Evolutionary conservation across 1,140 invertebrate genomes (phyloP).

Genomic region (Calliphora vicina): DNA sequence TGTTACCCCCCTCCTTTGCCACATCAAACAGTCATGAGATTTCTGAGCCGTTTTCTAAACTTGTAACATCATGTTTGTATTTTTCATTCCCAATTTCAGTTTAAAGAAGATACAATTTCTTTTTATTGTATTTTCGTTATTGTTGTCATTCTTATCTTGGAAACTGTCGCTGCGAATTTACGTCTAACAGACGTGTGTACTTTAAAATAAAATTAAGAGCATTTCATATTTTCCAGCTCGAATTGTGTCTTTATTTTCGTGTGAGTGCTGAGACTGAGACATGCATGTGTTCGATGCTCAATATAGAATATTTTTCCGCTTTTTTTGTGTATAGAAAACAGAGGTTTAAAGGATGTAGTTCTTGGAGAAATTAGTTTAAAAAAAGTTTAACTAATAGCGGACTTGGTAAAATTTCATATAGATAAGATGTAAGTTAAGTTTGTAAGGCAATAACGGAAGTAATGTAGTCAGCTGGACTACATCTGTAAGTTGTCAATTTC

Average conservation of each 20-base stretch:
- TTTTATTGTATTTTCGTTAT: neutral
- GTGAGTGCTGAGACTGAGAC: neutral
- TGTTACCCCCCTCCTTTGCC: slow-evolving; percentile 2
- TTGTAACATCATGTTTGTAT: slow-evolving; percentile 20
- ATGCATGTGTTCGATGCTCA: neutral
- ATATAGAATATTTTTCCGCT: neutral
- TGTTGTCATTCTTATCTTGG: neutral
- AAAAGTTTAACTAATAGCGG: too few species aligned
- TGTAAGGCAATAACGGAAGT: too few species aligned
- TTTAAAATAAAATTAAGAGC: neutral
- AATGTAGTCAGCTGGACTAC: too few species aligned
- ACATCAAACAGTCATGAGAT: neutral
- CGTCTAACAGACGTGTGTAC: slow-evolving; percentile 5
- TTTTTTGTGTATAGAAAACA: neutral
- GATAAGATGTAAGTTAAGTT: too few species aligned
- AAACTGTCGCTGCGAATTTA: neutral
- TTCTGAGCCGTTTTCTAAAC: neutral
- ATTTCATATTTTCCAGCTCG: neutral
- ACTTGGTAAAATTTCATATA: too few species aligned
- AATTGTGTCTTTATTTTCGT: neutral
- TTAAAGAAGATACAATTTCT: neutral
- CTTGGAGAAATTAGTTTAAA: too few species aligned
- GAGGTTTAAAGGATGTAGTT: neutral
- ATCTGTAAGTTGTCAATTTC: too few species aligned
- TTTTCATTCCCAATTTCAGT: neutral